Percentiles rank a stretch among this genome's conserved stretches.
Conservation (phyloP, 1,140 invertebrate genomes). For the Sminthurides bifidus region DNA sequence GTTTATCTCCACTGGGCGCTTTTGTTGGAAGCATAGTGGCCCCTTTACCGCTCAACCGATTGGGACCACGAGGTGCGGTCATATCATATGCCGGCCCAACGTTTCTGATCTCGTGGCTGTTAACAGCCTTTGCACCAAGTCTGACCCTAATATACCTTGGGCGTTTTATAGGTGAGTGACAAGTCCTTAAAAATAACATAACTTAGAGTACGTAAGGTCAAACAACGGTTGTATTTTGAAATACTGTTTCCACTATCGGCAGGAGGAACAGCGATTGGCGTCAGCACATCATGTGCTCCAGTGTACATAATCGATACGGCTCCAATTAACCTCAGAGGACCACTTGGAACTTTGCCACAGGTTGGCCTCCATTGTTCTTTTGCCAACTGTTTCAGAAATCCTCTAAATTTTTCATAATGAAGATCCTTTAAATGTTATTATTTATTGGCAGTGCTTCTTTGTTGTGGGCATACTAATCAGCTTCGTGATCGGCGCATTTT, state of each 20-base stretch:
- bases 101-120: slow-evolving; percentile 17
- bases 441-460: slow-evolving; percentile 18
- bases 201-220: neutral
- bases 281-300: slow-evolving; percentile 10
- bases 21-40: slow-evolving; percentile 21
- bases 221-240: neutral
- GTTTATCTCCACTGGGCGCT: slow-evolving; percentile 21
- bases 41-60: slow-evolving; percentile 3
- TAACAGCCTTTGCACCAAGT: slow-evolving; percentile 13
- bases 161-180: slow-evolving; percentile 16
- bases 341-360: slow-evolving; percentile 22
- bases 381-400: no score
- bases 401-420: no score
- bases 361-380: slow-evolving; percentile 6
- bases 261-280: slow-evolving; percentile 23
- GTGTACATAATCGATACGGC: slow-evolving; percentile 21
- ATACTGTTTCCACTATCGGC: neutral
- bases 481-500: slow-evolving; percentile 16
- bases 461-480: slow-evolving; percentile 17
- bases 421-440: no score
- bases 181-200: neutral
- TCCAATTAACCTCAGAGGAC: slow-evolving; percentile 9
- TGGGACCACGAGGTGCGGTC: slow-evolving; percentile 18
- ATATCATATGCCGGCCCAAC: slow-evolving; percentile 12
- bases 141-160: slow-evolving; percentile 10